Percentiles rank a stretch among this genome's conserved stretches.
Evolutionary conservation across 2,797 vertebrate species (phyloP).

Genomic region (Leptodactylus fallax): DNA sequence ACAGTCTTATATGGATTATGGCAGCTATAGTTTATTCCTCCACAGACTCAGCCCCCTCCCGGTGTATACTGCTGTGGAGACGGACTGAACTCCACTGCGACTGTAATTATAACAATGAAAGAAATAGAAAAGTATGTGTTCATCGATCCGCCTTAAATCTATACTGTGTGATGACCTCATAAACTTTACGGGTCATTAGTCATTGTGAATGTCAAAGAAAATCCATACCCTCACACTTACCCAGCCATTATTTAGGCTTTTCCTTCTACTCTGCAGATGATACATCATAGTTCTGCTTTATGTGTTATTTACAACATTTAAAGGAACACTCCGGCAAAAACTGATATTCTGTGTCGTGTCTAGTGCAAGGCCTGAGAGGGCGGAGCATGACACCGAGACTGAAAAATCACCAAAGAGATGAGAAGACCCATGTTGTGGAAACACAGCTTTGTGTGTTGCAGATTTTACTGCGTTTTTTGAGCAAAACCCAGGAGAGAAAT

Average conservation of each 20-base stretch:
- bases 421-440: no score
- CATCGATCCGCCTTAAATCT: slow-evolving; percentile 46
- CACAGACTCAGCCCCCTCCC: not conserved
- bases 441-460: no score
- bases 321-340: not conserved
- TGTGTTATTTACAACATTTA: not conserved
- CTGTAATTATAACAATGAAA: slow-evolving; percentile 46
- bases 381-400: no score
- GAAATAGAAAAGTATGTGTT: slow-evolving; percentile 41
- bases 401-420: no score
- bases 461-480: no score
- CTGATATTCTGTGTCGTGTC: no score
- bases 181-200: slow-evolving; percentile 56
- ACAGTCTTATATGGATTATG: not conserved
- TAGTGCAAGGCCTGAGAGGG: no score
- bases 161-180: slow-evolving; percentile 54
- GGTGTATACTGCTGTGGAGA: not conserved
- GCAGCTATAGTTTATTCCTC: not conserved
- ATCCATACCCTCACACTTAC: slow-evolving; percentile 34
- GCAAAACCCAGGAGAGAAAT: no score
- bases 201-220: slow-evolving; percentile 40
- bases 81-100: not conserved
- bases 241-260: not conserved
- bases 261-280: not conserved
- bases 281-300: not conserved